A percentile compares a stretch with the other conserved stretches of the same genome.
Evolutionary conservation across 2,888 invertebrate genomes (phyloP).

Genomic region (Rhaphigaster nebulosa): DNA sequence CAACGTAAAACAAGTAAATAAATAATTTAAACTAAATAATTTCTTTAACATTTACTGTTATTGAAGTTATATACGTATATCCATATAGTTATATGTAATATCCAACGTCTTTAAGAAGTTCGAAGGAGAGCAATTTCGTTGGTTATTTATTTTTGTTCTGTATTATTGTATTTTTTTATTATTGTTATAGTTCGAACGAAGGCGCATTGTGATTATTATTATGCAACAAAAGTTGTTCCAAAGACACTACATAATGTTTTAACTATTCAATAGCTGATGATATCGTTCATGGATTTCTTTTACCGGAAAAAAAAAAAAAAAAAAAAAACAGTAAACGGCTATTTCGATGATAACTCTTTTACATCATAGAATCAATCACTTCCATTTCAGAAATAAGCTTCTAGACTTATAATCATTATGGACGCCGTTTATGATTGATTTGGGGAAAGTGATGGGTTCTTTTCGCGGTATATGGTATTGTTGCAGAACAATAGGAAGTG

Average conservation of each 20-base stretch:
- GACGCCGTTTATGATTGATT: not conserved
- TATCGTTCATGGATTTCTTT: not conserved
- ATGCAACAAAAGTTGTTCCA: not conserved
- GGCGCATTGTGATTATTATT: not conserved
- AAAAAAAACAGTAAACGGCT: not conserved
- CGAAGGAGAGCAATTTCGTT: no score
- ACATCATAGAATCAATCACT: constrained; percentile 8
- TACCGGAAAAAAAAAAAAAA: not conserved
- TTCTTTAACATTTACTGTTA: no score
- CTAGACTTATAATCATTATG: not conserved
- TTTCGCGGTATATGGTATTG: not conserved
- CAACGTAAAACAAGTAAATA: no score
- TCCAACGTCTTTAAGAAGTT: no score
- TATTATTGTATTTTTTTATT: no score
- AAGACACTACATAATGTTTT: not conserved
- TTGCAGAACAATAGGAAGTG: constrained; percentile 16
- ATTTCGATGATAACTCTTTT: not conserved
- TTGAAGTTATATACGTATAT: no score
- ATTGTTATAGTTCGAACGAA: not conserved
- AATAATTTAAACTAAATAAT: no score
- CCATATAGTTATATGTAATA: no score
- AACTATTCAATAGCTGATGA: not conserved
- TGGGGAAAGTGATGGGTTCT: not conserved
- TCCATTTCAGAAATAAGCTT: not conserved
- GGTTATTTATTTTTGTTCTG: not conserved